A percentile compares a stretch with the other conserved stretches of the same genome.
phyloP scores from a whole-genome alignment of 2,113 vertebrate genomes.

The Balaeniceps rex region DNA sequence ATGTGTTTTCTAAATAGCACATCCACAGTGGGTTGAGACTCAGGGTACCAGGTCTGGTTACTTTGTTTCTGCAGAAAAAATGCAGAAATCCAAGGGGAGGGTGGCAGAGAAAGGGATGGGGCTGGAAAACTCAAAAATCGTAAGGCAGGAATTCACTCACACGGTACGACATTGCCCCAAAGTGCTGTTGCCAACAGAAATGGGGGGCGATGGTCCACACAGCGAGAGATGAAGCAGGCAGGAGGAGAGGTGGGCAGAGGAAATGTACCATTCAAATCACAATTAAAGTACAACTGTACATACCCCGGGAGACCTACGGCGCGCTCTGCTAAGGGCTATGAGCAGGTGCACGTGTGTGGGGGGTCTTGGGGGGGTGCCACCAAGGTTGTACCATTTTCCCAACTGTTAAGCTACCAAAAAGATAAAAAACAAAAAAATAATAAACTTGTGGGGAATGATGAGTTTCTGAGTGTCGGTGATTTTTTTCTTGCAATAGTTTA shows the following conservation, averaged over 20 bases:
- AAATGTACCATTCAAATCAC: conserved; percentile 80
- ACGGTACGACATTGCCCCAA: conserved; percentile 72
- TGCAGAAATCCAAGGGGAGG: conserved; percentile 71
- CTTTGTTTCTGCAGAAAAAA: conserved; percentile 80
- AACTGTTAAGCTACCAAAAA: neutral
- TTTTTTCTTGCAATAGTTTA: neutral
- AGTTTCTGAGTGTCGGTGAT: neutral
- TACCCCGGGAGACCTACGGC: neutral
- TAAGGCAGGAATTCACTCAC: conserved; percentile 58
- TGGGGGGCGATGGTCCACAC: conserved; percentile 23
- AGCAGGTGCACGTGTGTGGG: neutral
- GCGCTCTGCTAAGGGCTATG: neutral
- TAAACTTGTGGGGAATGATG: neutral
- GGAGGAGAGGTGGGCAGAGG: conserved; percentile 46
- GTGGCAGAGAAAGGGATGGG: neutral
- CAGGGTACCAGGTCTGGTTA: conserved; percentile 82
- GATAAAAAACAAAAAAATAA: too few species aligned
- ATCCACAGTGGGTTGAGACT: conserved; percentile 73
- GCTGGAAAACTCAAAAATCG: neutral
- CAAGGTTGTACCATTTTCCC: conserved; percentile 69
- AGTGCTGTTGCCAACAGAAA: conserved; percentile 42
- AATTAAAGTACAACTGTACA: conserved; percentile 64
- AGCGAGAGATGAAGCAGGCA: conserved; percentile 56
- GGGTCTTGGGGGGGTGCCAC: neutral
- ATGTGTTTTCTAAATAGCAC: conserved; percentile 79